Evolutionary conservation across 2,888 invertebrate genomes (phyloP), one percentile per base, ranked within the genome.

Genomic region (Autographa pulchrina): DNA sequence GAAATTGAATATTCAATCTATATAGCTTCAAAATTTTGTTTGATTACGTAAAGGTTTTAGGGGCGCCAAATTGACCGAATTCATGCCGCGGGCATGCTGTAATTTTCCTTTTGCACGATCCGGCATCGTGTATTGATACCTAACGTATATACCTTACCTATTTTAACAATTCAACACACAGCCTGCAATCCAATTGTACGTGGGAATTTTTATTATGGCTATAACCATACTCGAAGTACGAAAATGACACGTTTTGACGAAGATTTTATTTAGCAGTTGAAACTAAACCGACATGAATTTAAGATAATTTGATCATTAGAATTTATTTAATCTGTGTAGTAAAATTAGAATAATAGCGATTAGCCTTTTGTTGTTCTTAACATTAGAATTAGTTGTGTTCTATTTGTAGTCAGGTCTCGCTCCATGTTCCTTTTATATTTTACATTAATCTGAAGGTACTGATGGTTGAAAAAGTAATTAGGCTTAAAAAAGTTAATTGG

Each of bases 21-120:
- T 82, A 82, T 66, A 75, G 82, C 71, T 84, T 72, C 70, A 84
- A 82, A 83, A 85, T 85, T 77, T 83, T 83, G 75, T 80, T 83
- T 83, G 76, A 80, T 85, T 85, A 76, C 71, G 73, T 76, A 80
- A 78, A 80, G 78, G 77, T 80, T 80, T 76, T 75, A 72, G 70
- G 74, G 75, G 72, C 66, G 72, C 65, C 74, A 82, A 83, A 84
- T 82, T 83, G 85, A 70, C 82, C 83, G 74, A 82, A 84, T 82
- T 82, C 80, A 84, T 74, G 75, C 77, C 75, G 59, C 77, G 62
- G 72, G 80, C 65, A 60, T 62, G 66, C 43, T 74, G 73, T 80
- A 77, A 83, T 84, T 85, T 83, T 77, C 77, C 80, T 73, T 75
- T 75, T 73, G 80, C 67, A 70, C 70, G 74, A 75, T n/a, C 70